Evolutionary conservation across 2,888 invertebrate genomes (phyloP).

Genomic region (Pocota personata): DNA sequence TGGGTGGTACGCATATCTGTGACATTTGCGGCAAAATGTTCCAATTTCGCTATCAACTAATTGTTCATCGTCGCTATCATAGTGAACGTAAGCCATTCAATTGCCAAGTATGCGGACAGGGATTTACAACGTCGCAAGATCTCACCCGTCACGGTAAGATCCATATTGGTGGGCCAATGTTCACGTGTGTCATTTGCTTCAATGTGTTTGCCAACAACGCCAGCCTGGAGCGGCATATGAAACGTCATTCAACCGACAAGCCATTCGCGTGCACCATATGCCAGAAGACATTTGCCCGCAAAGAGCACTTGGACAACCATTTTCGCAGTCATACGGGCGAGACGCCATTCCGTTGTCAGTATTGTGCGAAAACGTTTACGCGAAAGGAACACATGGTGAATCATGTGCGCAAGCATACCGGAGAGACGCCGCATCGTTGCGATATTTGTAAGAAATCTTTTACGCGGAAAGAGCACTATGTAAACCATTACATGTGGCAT

Average conservation of each 20-base stretch:
- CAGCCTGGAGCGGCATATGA: constrained; percentile 89
- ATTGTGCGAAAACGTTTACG: constrained; percentile 93
- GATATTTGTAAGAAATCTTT: constrained; percentile 94
- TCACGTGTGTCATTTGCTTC: constrained; percentile 88
- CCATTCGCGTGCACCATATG: constrained; percentile 93
- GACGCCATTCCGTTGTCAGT: constrained; percentile 92
- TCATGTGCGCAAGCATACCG: constrained; percentile 91
- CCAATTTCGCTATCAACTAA: constrained; percentile 93
- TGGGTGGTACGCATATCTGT: constrained; percentile 88
- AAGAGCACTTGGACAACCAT: constrained; percentile 94
- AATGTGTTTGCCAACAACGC: constrained; percentile 90
- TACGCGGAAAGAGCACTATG: constrained; percentile 93
- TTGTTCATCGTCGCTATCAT: constrained; percentile 93
- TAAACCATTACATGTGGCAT: constrained; percentile 90
- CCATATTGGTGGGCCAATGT: constrained; percentile 91
- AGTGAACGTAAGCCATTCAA: constrained; percentile 93
- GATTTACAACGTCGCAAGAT: constrained; percentile 91
- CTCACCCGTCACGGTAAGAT: constrained; percentile 92
- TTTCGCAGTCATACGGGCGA: constrained; percentile 92
- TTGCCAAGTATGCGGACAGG: constrained; percentile 91
- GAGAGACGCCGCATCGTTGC: constrained; percentile 93
- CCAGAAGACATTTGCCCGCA: constrained; percentile 93
- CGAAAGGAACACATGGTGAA: constrained; percentile 93
- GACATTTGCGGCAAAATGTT: constrained; percentile 94
- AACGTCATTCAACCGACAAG: constrained; percentile 92